phyloP scores from a whole-genome alignment of 2,113 vertebrate genomes.

The Eudyptes chrysolophus region DNA sequence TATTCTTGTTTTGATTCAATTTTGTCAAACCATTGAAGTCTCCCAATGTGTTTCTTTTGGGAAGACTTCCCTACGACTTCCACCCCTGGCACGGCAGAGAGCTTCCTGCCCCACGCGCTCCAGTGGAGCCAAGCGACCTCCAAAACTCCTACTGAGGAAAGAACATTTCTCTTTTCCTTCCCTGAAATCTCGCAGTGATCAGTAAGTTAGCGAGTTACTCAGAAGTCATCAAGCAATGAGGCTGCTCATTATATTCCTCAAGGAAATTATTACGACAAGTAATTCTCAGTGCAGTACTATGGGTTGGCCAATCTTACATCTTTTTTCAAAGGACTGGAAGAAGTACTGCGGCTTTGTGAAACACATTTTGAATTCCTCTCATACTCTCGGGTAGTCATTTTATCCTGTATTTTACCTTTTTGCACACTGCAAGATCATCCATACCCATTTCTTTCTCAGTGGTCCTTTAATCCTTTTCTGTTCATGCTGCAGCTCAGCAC shows the following conservation, averaged over 20 bases:
- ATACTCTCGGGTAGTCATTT: background rate
- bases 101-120: rapidly evolving
- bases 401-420: background rate
- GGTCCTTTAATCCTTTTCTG: constrained; percentile 22
- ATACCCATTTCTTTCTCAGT: background rate
- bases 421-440: background rate
- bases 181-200: background rate
- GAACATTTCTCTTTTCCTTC: background rate
- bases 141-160: background rate
- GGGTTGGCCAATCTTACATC: background rate
- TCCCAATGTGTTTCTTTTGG: background rate
- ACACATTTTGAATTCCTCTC: constrained; percentile 13
- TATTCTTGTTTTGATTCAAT: background rate
- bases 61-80: background rate
- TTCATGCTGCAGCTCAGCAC: background rate
- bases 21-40: background rate
- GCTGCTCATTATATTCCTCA: background rate
- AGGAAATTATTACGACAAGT: background rate
- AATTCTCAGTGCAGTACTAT: background rate
- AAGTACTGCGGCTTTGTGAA: background rate
- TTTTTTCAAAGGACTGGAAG: constrained; percentile 1
- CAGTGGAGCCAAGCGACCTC: background rate
- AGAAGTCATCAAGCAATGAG: background rate
- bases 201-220: background rate
- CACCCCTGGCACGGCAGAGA: background rate